Base-by-base conservation (phyloP, 2,113 vertebrate species). In the Lethenteron camtschaticum region DNA sequence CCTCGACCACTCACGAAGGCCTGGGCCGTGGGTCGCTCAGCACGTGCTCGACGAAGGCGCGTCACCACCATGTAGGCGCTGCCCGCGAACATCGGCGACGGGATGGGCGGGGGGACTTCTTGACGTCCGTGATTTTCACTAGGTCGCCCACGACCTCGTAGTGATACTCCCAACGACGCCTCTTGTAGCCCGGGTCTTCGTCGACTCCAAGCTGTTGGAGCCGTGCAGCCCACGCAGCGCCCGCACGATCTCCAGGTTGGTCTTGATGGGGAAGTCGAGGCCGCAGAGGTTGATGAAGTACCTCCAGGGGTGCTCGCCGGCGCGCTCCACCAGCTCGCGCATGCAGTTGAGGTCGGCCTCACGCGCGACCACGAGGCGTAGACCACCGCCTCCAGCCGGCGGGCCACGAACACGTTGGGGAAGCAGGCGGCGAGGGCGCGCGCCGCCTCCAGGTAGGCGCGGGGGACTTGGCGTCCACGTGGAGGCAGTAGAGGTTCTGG, bases 181-280 rank as follows among this genome's bases (percentile, higher is more conserved):
- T 12, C n/a, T 66, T 71, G 63, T 18, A 9, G 3, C 59, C 8
- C 55, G 13, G 59, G 58, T 20, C 14, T 11, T 2, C 9, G 12
- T 56, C 70, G 57, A 66, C 78, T 95, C 87, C 68, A 95, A 70
- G 76, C 79, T 12, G 55, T 71, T 66, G 56, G 68, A 20, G 55
- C 70, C 68, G 18, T 56, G 55, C 58, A 14, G 74, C 0, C 74
- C 24, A 13, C 68, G 20, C 9, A 71, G 59, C 55, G 63, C 11
- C 18, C 41, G 59, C 59, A 71, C 59, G 12, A 71, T 71, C 70
- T 71, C 70, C 2, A 11, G n/a, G n/a, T 71, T 71, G 9, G 70
- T 71, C 68, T 71, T 71, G 59, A 71, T 71, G 59, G 70, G 70
- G 20, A 71, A 71, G 12, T 71, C 70, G 59, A 71, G 56, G 10